A percentile compares a stretch with the other conserved stretches of the same genome.
Evolutionary conservation across 2,113 vertebrate species (phyloP).

Genomic region (Butorides virescens): DNA sequence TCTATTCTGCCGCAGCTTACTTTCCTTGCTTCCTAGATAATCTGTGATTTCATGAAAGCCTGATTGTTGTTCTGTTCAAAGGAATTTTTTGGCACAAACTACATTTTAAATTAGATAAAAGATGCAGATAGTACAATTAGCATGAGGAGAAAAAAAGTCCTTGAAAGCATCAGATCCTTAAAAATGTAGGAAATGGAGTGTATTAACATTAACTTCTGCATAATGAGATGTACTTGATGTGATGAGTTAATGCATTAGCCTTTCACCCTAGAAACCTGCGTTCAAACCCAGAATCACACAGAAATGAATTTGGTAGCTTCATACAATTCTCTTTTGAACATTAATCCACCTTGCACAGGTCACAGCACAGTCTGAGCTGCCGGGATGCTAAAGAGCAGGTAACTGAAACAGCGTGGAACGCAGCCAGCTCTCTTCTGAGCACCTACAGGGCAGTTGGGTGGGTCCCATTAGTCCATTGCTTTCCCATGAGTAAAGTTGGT

Average conservation of each 20-base stretch:
- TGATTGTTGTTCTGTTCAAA: not conserved
- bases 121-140: not conserved
- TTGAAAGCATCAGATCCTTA: not conserved
- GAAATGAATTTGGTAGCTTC: not conserved
- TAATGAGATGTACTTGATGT: conserved; percentile 2
- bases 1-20: not conserved
- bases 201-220: not conserved
- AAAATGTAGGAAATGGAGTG: not conserved
- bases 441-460: not conserved
- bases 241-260: conserved; percentile 11
- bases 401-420: not conserved
- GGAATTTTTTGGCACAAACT: conserved; percentile 1
- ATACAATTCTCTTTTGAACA: not conserved
- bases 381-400: not conserved
- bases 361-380: not conserved
- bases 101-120: not conserved
- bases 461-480: not conserved
- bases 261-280: not conserved
- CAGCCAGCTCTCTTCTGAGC: not conserved
- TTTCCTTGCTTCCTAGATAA: not conserved
- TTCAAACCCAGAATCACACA: not conserved
- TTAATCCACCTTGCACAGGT: not conserved
- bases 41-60: not conserved
- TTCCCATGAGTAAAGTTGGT: not conserved
- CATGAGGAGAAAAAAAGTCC: not conserved